These are phyloP conservation scores for Cephus cinctus DNA, from an alignment of 1,140 invertebrate genomes.

Conservation along the genomic window DNA sequence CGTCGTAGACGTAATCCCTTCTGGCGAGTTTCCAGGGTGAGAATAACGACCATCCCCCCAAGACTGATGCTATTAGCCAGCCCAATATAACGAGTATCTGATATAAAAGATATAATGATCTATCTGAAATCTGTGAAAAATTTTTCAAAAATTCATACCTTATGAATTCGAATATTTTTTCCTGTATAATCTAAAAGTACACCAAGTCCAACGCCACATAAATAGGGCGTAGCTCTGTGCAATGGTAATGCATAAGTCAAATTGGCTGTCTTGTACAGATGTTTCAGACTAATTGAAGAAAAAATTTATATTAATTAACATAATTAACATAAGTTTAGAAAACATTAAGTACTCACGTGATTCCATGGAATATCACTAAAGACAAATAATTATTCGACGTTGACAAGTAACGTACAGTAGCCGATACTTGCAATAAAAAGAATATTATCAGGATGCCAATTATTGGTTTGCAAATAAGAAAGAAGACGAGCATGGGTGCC, in stretches of 20 bases:
- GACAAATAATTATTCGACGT: conserved; percentile 62
- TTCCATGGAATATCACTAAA: conserved; percentile 65
- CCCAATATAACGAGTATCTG: conserved; percentile 57
- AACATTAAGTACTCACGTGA: conserved; percentile 56
- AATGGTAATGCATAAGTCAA: conserved; percentile 62
- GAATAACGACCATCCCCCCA: conserved; percentile 61
- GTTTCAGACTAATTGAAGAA: conserved; percentile 58
- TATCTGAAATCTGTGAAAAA: background rate
- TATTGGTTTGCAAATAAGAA: conserved; percentile 59
- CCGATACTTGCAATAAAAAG: conserved; percentile 58
- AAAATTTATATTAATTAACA: conserved; percentile 2
- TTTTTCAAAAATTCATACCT: conserved; percentile 33
- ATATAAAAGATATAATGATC: conserved; percentile 10
- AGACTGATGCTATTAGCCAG: conserved; percentile 56
- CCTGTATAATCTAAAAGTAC: conserved; percentile 59
- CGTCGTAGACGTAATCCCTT: conserved; percentile 62
- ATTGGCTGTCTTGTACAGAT: conserved; percentile 67
- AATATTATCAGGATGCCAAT: conserved; percentile 58
- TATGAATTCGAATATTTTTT: conserved; percentile 45
- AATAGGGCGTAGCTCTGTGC: conserved; percentile 65
- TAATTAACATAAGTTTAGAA: conserved; percentile 3
- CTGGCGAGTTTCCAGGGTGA: conserved; percentile 60
- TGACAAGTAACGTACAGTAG: conserved; percentile 62
- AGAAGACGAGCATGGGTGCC: conserved; percentile 69
- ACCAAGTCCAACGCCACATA: conserved; percentile 64